Conservation (phyloP, 2,113 vertebrate species). For the Forbesichthys papilliferus region DNA sequence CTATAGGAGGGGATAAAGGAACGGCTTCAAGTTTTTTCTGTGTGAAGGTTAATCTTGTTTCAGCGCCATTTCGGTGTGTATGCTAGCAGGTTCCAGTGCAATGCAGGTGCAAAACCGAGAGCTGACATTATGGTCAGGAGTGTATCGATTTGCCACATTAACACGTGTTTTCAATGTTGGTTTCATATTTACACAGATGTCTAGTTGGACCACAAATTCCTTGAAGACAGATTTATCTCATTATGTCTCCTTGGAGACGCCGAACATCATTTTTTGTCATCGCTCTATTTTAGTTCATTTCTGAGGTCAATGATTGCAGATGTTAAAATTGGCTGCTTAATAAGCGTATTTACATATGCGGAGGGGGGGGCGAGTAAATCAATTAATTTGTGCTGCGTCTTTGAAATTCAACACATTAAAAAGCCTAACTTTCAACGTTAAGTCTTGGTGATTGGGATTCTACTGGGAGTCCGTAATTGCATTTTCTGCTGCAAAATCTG, state of each 20-base stretch:
- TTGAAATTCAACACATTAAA: slow-evolving; percentile 73
- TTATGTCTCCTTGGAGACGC: slow-evolving; percentile 14
- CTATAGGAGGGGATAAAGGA: slow-evolving; percentile 12
- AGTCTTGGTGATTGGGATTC: slow-evolving; percentile 67
- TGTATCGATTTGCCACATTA: background rate
- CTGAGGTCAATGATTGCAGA: slow-evolving; percentile 38
- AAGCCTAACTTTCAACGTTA: slow-evolving; percentile 62
- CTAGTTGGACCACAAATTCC: slow-evolving; percentile 2
- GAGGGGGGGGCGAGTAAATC: slow-evolving; percentile 52
- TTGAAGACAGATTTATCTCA: slow-evolving; percentile 23
- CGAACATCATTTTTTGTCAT: slow-evolving; percentile 20
- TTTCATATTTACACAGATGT: background rate
- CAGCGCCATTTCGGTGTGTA: too few relatives aligned
- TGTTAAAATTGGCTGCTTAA: slow-evolving; percentile 62
- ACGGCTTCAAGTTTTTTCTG: slow-evolving; percentile 9
- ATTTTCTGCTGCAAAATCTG: slow-evolving; percentile 61
- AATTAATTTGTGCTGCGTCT: slow-evolving; percentile 62
- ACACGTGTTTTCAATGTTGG: background rate
- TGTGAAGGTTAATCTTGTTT: too few relatives aligned
- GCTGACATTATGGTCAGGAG: too few relatives aligned
- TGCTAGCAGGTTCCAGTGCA: too few relatives aligned
- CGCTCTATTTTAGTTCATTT: slow-evolving; percentile 11
- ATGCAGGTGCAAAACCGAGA: too few relatives aligned
- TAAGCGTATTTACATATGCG: slow-evolving; percentile 72
- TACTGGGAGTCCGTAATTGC: slow-evolving; percentile 62